Conservation (phyloP, 2,113 vertebrate genomes). For the Chrysochloris asiatica region DNA sequence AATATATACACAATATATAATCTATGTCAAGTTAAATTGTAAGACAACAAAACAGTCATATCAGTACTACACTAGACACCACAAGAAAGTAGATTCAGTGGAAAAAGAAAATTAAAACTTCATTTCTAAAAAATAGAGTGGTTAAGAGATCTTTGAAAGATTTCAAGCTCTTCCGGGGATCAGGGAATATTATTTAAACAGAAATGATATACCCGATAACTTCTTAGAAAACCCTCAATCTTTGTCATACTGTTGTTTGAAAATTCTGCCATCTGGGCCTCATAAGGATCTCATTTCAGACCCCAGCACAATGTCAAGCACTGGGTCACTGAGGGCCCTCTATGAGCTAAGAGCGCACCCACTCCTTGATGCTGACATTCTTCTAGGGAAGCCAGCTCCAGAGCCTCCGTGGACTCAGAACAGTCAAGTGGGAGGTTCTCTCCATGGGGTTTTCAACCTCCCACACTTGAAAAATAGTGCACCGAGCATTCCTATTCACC, state of each 20-base stretch:
- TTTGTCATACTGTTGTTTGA: constrained; percentile 16
- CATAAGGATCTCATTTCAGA: constrained; percentile 14
- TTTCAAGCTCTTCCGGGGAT: neutral
- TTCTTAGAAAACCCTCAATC: constrained; percentile 64
- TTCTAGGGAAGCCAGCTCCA: neutral
- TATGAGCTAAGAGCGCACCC: neutral
- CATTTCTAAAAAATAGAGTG: constrained; percentile 18
- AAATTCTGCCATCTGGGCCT: constrained; percentile 2
- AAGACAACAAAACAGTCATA: neutral
- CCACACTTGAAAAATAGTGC: neutral
- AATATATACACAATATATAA: too few relatives aligned
- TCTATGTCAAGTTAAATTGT: neutral
- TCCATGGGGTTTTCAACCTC: neutral
- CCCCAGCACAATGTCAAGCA: neutral
- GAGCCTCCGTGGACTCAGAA: neutral
- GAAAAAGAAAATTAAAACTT: constrained; percentile 1
- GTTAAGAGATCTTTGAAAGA: neutral
- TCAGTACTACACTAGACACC: neutral
- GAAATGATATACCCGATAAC: neutral
- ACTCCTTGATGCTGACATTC: neutral
- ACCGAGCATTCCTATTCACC: neutral
- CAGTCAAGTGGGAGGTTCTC: neutral
- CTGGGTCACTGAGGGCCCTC: too few relatives aligned
- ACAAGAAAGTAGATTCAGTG: neutral
- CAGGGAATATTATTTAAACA: neutral